A percentile compares a stretch with the other conserved stretches of the same genome.
Conservation (phyloP, 1,140 invertebrate species). For the Panagrolaimus sp. region DNA sequence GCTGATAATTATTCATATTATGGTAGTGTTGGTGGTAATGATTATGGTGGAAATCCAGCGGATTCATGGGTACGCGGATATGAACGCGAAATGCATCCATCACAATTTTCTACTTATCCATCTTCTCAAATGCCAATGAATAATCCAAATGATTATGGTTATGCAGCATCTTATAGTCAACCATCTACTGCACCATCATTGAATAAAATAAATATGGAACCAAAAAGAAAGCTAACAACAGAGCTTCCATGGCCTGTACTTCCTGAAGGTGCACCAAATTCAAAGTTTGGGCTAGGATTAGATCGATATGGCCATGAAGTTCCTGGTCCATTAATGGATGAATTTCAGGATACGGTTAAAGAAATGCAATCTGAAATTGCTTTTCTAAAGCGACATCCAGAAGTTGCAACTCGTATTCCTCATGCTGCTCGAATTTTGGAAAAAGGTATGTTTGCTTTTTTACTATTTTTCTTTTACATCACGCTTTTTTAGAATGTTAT, state of each 20-base stretch:
- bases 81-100: too few species aligned
- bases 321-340: not conserved
- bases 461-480: not conserved
- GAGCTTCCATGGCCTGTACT: not conserved
- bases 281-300: not conserved
- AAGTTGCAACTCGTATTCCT: not conserved
- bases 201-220: too few species aligned
- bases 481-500: not conserved
- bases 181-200: too few species aligned
- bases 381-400: constrained; percentile 8
- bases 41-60: too few species aligned
- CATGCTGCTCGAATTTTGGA: constrained; percentile 3
- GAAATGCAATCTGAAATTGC: not conserved
- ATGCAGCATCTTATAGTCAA: too few species aligned
- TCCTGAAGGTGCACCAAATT: not conserved
- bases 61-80: too few species aligned
- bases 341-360: not conserved
- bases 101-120: too few species aligned
- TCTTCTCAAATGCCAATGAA: too few species aligned
- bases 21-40: too few species aligned
- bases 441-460: too few species aligned
- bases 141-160: too few species aligned
- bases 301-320: not conserved
- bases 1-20: too few species aligned
- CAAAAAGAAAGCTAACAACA: not conserved